phyloP scores from a whole-genome alignment of 64 coral and sea anemone genomes.

The Trachythela sp. region DNA sequence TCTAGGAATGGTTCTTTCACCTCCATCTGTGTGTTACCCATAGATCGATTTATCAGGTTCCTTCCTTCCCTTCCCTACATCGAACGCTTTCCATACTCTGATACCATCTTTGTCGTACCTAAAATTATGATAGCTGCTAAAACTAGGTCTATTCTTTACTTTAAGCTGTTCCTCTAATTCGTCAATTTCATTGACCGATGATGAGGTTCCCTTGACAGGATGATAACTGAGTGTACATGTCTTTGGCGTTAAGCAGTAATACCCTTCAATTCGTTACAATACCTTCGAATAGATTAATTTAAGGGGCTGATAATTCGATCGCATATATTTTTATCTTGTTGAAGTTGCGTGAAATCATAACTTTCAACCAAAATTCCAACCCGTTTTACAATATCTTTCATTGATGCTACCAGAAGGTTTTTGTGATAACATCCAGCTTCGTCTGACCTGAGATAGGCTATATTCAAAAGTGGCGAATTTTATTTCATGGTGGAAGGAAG shows the following conservation, averaged over 20 bases:
- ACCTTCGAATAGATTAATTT: constrained; percentile 31
- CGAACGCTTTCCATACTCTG: constrained; percentile 12
- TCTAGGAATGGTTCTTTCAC: not conserved
- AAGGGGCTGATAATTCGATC: constrained; percentile 37
- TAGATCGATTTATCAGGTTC: not conserved
- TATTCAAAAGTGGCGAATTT: not conserved
- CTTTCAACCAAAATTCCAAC: not conserved
- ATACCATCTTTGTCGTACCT: constrained; percentile 37
- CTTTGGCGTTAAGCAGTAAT: constrained; percentile 28
- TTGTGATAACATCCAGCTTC: constrained; percentile 41
- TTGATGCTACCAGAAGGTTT: constrained; percentile 6
- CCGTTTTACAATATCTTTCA: constrained; percentile 10
- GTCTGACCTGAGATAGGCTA: constrained; percentile 13
- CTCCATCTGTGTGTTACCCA: constrained; percentile 38
- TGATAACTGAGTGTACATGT: constrained; percentile 32
- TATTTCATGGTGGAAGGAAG: not conserved
- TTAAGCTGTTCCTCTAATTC: not conserved
- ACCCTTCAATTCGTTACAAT: constrained; percentile 28
- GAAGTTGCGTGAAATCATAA: constrained; percentile 28
- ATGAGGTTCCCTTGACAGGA: constrained; percentile 38
- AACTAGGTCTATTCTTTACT: constrained; percentile 32
- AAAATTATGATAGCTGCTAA: constrained; percentile 36
- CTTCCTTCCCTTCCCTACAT: constrained; percentile 23
- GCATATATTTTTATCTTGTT: constrained; percentile 38
- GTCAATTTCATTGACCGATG: constrained; percentile 33